phyloP scores from a whole-genome alignment of 2,888 invertebrate species.

The Drosophila koepferae region DNA sequence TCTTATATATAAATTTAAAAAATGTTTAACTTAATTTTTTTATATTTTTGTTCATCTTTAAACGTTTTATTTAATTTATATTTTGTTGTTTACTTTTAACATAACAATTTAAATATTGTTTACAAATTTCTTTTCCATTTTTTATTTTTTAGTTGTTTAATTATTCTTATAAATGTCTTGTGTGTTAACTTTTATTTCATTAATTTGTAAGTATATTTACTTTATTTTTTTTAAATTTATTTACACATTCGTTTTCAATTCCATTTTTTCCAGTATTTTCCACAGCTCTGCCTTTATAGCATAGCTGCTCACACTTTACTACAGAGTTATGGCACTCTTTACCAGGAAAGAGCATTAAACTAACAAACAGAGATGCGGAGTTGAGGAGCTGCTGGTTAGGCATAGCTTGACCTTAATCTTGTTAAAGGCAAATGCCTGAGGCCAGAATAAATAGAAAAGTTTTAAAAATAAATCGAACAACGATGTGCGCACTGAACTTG shows the following conservation, averaged over 20 bases:
- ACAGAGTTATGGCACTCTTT: constrained; percentile 21
- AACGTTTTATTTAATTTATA: too few relatives aligned
- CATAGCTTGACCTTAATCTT: constrained; percentile 75
- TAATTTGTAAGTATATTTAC: too few relatives aligned
- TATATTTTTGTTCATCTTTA: too few relatives aligned
- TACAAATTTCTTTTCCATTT: too few relatives aligned
- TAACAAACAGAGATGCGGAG: constrained; percentile 17
- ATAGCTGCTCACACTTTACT: constrained; percentile 1
- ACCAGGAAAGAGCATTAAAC: constrained; percentile 51
- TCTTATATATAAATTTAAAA: too few relatives aligned
- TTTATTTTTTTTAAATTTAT: not conserved
- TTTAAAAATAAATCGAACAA: constrained; percentile 65
- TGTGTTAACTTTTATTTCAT: too few relatives aligned
- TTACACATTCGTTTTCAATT: not conserved
- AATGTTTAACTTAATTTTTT: too few relatives aligned
- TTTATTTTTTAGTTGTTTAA: too few relatives aligned
- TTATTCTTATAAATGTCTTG: too few relatives aligned
- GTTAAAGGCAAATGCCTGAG: constrained; percentile 51
- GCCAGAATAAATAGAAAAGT: constrained; percentile 59
- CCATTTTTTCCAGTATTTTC: not conserved
- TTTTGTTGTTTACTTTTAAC: too few relatives aligned
- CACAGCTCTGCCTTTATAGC: not conserved
- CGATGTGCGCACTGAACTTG: constrained; percentile 66
- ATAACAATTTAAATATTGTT: too few relatives aligned
- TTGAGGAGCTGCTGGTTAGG: constrained; percentile 10